Conservation (phyloP, 2,888 invertebrate species). For the Dilophus febrilis region DNA sequence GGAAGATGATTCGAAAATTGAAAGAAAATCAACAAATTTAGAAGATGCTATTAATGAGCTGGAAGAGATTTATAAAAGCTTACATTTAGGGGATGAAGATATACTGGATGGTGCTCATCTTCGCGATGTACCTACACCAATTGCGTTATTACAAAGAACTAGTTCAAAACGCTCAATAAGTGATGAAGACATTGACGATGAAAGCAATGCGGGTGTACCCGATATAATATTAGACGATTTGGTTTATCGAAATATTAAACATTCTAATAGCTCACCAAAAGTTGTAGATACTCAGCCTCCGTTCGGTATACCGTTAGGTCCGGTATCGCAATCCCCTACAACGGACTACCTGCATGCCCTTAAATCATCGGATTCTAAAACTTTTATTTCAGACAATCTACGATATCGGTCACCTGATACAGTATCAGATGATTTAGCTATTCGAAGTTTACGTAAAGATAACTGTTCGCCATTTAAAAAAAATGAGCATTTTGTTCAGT, state of each 20-base stretch:
- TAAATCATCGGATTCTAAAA: slow-evolving; percentile 33
- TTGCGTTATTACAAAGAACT: slow-evolving; percentile 31
- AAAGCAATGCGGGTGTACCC: slow-evolving; percentile 45
- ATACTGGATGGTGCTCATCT: slow-evolving; percentile 62
- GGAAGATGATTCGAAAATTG: slow-evolving; percentile 21
- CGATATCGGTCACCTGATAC: slow-evolving; percentile 42
- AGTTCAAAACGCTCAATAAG: slow-evolving; percentile 37
- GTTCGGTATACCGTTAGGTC: slow-evolving; percentile 79
- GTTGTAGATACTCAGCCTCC: slow-evolving; percentile 70
- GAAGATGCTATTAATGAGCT: slow-evolving; percentile 79
- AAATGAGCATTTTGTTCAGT: slow-evolving; percentile 28
- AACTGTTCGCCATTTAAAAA: slow-evolving; percentile 20
- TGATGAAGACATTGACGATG: slow-evolving; percentile 36
- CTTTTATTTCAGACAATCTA: slow-evolving; percentile 35
- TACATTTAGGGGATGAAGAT: slow-evolving; percentile 71
- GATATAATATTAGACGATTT: slow-evolving; percentile 73
- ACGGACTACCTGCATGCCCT: slow-evolving; percentile 67
- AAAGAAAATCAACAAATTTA: slow-evolving; percentile 56
- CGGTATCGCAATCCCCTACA: slow-evolving; percentile 53
- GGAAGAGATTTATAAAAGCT: slow-evolving; percentile 79
- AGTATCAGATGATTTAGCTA: slow-evolving; percentile 76
- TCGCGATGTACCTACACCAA: slow-evolving; percentile 36
- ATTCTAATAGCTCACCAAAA: slow-evolving; percentile 54
- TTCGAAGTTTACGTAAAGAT: slow-evolving; percentile 70
- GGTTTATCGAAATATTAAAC: slow-evolving; percentile 61